These are phyloP conservation scores for Metaphire vulgaris DNA, from an alignment of 1,140 invertebrate species.

Conservation along the genomic window DNA sequence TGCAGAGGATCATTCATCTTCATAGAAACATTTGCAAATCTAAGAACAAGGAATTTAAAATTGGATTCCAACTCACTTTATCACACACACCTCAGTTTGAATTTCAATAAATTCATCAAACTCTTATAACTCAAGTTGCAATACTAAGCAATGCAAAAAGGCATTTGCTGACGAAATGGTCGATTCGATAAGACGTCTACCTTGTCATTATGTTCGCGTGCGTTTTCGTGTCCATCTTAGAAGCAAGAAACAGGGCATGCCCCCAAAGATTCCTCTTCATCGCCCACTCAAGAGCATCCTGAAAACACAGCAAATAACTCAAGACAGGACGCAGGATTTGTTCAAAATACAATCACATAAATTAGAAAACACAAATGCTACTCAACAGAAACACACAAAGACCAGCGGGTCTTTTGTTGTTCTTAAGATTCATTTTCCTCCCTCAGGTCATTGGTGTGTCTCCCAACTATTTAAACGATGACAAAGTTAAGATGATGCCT, in stretches of 20 bases:
- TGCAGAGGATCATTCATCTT: constrained; percentile 79
- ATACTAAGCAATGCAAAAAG: too few relatives aligned
- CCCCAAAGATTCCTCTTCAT: constrained; percentile 84
- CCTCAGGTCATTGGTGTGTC: too few relatives aligned
- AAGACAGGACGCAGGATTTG: too few relatives aligned
- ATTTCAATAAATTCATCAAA: neutral
- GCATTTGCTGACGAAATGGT: neutral
- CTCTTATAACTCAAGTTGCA: neutral
- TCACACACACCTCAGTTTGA: neutral
- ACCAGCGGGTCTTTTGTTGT: too few relatives aligned
- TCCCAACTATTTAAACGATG: too few relatives aligned
- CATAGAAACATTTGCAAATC: constrained; percentile 73
- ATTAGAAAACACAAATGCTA: too few relatives aligned
- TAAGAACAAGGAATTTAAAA: constrained; percentile 27
- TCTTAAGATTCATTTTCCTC: too few relatives aligned
- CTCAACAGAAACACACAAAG: too few relatives aligned
- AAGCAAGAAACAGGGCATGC: constrained; percentile 83
- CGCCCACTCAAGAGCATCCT: constrained; percentile 70
- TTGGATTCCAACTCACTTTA: too few relatives aligned
- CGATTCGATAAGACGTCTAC: constrained; percentile 26
- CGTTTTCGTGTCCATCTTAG: constrained; percentile 78
- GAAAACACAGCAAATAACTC: constrained; percentile 26
- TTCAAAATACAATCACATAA: too few relatives aligned
- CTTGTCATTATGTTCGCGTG: constrained; percentile 78
- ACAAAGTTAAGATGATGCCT: too few relatives aligned